phyloP scores from a whole-genome alignment of 2,888 invertebrate genomes.

The Epinotia ramella region DNA sequence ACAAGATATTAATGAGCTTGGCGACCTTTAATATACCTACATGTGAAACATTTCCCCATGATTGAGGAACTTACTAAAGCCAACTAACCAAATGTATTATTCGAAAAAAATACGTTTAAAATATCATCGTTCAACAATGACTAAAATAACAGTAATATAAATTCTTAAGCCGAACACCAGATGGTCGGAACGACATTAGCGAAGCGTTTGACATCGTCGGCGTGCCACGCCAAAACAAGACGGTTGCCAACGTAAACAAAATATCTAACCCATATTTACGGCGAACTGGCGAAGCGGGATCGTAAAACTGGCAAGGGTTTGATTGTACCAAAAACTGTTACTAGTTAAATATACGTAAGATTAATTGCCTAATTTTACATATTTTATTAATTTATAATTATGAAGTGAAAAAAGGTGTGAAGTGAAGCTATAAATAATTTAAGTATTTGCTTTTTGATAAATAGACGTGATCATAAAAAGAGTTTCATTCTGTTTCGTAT shows the following conservation, averaged over 20 bases:
- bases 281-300: slow-evolving; percentile 12
- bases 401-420: background rate
- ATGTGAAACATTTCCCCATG: background rate
- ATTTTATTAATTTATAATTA: background rate
- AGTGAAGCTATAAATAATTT: background rate
- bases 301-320: slow-evolving; percentile 24
- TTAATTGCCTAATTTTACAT: no score
- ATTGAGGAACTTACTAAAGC: background rate
- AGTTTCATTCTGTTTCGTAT: background rate
- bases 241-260: slow-evolving; percentile 43
- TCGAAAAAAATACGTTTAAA: background rate
- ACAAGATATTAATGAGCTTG: background rate
- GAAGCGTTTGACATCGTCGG: slow-evolving; percentile 33
- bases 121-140: slow-evolving; percentile 13
- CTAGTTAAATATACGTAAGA: background rate
- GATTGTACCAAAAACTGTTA: background rate
- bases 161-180: slow-evolving; percentile 19
- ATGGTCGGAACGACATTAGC: slow-evolving; percentile 2
- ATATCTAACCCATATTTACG: slow-evolving; percentile 35
- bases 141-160: slow-evolving; percentile 28
- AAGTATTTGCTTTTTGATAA: background rate
- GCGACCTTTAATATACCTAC: background rate
- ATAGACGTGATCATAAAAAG: background rate
- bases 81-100: background rate
- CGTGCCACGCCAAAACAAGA: slow-evolving; percentile 39